Evolutionary conservation across 2,888 invertebrate species (phyloP), one percentile per base, ranked within the genome.

Genomic region (Scelioninae gen. 1): DNA sequence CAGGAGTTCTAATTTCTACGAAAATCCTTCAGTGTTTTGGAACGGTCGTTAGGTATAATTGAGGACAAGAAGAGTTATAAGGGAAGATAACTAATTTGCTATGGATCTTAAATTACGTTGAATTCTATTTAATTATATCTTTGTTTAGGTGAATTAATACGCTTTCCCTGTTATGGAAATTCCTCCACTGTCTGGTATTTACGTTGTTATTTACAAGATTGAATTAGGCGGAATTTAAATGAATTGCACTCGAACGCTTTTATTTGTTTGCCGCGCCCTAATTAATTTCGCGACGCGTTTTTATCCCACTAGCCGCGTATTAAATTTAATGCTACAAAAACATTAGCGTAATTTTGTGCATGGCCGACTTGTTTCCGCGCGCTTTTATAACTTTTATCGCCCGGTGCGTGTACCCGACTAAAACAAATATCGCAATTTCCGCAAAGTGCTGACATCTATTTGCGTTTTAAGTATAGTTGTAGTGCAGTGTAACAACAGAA

Each of bases 101-200:
- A 81, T 75, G 74, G 80, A 80, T 80, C 68, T 68, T 68, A 47
- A 80, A 74, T 68, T 74, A 62, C 74, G 62, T 43, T 74, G 60
- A 68, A 74, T 68, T 68, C 56, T 81, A 75, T 75, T 75, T 74
- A 75, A 81, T 81, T 81, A 81, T 69, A 81, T 71, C 75, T 81
- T 75, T 81, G 81, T 81, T 81, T 81, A 75, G 63, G 75, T 65
- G 69, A 69, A 62, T 75, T 81, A 81, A 81, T 81, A 81, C 81
- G 69, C 51, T 63, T 81, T 65, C 63, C 49, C 69, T 71, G 81
- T 75, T 81, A 81, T 81, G 75, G 75, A 81, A 81, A 81, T 81
- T 75, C 81, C 65, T 75, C n/a, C 81, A 58, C 81, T 43, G 38
- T 32, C 29, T 43, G 69, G 69, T 69, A 75, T 75, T 81, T 65